phyloP scores from a whole-genome alignment of 2,888 invertebrate genomes.

The Julus scandinavius region DNA sequence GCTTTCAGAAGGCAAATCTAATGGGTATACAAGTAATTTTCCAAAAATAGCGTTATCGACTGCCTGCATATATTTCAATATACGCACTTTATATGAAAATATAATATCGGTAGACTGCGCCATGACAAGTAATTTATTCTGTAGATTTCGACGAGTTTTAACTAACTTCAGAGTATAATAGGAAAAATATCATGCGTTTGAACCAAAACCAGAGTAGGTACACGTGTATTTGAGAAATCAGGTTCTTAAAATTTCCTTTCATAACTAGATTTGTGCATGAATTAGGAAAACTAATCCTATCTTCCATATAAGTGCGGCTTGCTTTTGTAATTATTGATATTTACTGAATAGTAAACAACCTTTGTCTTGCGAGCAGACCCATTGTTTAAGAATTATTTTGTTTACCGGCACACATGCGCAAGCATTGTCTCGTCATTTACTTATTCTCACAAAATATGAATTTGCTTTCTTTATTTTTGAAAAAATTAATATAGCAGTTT shows the following conservation, averaged over 20 bases:
- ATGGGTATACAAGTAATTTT: too few species aligned
- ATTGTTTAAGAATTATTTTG: not conserved
- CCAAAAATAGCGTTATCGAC: too few species aligned
- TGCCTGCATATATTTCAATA: not conserved
- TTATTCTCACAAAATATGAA: not conserved
- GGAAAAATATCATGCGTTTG: not conserved
- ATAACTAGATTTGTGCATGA: not conserved
- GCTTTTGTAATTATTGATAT: not conserved
- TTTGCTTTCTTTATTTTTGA: not conserved
- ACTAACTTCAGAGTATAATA: not conserved
- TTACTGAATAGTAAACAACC: slow-evolving; percentile 15
- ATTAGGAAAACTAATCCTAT: not conserved
- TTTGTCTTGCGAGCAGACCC: not conserved
- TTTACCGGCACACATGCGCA: not conserved
- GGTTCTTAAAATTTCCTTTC: not conserved
- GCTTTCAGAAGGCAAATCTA: too few species aligned
- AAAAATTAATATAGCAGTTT: not conserved
- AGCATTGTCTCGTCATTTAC: not conserved
- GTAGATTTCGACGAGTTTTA: not conserved
- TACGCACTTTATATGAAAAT: not conserved
- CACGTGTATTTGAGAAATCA: not conserved
- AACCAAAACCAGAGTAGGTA: not conserved
- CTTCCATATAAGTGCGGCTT: not conserved
- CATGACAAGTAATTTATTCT: not conserved
- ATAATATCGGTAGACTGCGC: not conserved